These are phyloP conservation scores for Caenorhabditis angaria DNA, from an alignment of 2,888 invertebrate genomes.

Conservation along the genomic window DNA sequence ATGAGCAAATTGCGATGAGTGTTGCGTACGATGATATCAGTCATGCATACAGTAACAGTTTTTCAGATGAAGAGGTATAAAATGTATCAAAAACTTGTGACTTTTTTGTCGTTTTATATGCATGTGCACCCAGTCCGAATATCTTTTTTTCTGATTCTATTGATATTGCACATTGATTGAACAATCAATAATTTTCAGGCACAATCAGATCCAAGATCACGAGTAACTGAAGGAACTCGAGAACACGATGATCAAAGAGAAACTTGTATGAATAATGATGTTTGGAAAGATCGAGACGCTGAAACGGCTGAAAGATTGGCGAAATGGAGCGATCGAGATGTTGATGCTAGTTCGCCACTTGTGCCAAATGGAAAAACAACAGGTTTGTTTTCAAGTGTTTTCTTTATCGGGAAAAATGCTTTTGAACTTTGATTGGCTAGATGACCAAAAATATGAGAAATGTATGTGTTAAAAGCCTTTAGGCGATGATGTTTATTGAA, in stretches of 20 bases:
- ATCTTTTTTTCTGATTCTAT: neutral
- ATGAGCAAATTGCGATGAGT: constrained; percentile 44
- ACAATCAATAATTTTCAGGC: constrained; percentile 4
- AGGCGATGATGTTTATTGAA: too few relatives aligned
- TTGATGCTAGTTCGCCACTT: constrained; percentile 41
- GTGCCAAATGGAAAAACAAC: constrained; percentile 39
- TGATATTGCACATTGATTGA: neutral
- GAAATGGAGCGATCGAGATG: constrained; percentile 47
- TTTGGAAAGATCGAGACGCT: constrained; percentile 50
- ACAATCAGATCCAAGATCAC: neutral
- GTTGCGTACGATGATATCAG: constrained; percentile 45
- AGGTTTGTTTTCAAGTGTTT: constrained; percentile 24
- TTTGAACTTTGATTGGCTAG: neutral
- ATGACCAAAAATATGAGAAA: too few relatives aligned
- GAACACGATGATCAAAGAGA: constrained; percentile 37
- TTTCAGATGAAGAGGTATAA: constrained; percentile 51
- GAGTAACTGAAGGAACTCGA: neutral
- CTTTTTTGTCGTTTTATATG: neutral
- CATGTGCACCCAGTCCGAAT: neutral
- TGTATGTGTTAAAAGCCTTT: too few relatives aligned
- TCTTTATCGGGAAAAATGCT: too few relatives aligned
- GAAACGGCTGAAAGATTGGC: constrained; percentile 55
- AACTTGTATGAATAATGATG: constrained; percentile 36
- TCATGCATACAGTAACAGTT: constrained; percentile 57
- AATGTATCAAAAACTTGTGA: neutral